phyloP scores from a whole-genome alignment of 1,140 invertebrate genomes.

The Riptortus pedestris region DNA sequence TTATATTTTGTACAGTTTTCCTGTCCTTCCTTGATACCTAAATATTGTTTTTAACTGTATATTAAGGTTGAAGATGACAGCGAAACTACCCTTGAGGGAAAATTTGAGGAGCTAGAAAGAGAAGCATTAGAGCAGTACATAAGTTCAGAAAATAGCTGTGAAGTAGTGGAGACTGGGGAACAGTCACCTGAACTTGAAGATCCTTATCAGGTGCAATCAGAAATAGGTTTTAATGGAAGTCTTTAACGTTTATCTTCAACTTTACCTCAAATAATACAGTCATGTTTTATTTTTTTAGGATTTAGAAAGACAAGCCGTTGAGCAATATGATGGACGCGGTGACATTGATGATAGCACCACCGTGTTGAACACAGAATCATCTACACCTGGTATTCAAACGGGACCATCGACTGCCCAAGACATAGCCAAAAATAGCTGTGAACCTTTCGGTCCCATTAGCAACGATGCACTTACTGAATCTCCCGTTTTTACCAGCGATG shows the following conservation, averaged over 20 bases:
- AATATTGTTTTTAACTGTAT: background rate
- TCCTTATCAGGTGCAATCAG: background rate
- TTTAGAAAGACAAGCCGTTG: background rate
- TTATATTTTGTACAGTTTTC: no score
- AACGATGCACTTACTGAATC: no score
- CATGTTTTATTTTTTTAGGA: conserved; percentile 1
- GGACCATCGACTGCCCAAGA: no score
- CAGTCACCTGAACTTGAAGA: background rate
- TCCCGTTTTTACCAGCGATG: no score
- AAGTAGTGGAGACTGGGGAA: background rate
- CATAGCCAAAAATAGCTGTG: no score
- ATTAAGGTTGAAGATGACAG: background rate
- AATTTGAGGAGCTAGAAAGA: conserved; percentile 8
- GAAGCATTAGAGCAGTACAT: conserved; percentile 6
- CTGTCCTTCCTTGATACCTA: background rate
- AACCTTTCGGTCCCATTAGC: no score
- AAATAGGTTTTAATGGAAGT: background rate
- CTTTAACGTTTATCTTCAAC: no score
- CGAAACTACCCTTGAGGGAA: background rate
- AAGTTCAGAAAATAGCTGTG: background rate
- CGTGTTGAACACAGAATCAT: no score
- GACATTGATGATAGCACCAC: background rate
- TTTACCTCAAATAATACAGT: no score
- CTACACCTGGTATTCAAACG: no score
- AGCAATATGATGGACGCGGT: background rate